Evolutionary conservation across 2,797 vertebrate genomes (phyloP).

Genomic region (Bufotes viridis): DNA sequence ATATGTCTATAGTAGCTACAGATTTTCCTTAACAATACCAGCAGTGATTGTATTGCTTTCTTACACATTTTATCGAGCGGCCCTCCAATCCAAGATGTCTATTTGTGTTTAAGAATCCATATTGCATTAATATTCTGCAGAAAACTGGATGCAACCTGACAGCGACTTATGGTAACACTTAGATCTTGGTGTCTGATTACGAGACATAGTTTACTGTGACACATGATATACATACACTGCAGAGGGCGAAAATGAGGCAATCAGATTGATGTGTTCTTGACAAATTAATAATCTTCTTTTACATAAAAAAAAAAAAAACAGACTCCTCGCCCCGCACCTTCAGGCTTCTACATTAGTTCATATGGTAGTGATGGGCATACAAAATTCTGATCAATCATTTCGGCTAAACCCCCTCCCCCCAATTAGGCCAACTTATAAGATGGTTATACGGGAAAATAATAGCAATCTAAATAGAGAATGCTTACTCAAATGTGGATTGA

Average conservation of each 20-base stretch:
- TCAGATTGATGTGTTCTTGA: background rate
- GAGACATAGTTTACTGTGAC: background rate
- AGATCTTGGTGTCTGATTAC: background rate
- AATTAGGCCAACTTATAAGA: too few species aligned
- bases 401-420: too few species aligned
- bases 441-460: too few species aligned
- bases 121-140: conserved; percentile 1
- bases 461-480: too few species aligned
- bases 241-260: background rate
- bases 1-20: conserved; percentile 15
- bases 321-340: background rate
- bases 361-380: too few species aligned
- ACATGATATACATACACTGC: background rate
- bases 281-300: conserved; percentile 1
- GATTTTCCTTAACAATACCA: conserved; percentile 21
- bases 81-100: background rate
- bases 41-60: conserved; percentile 5
- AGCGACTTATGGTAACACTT: conserved; percentile 4
- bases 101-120: conserved; percentile 16
- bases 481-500: too few species aligned
- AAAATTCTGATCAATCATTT: too few species aligned
- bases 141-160: conserved; percentile 13
- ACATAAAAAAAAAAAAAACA: background rate
- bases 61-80: conserved; percentile 1
- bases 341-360: background rate